Conservation (phyloP, 2,797 vertebrate genomes). For the Poeciliopsis turneri region DNA sequence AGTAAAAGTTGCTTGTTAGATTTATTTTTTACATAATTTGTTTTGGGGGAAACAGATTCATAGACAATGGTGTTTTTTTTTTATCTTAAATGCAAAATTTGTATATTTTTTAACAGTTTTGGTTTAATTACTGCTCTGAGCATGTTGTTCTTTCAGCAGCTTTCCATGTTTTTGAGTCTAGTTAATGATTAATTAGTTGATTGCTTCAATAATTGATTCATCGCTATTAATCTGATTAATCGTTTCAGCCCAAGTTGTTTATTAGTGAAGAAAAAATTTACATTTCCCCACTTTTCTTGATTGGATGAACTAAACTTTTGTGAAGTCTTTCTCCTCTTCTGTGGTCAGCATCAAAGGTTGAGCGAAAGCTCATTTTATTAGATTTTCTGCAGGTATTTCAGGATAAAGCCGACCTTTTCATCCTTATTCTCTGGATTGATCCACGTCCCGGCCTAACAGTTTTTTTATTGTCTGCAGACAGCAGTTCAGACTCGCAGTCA, state of each 20-base stretch:
- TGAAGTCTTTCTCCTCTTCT: background rate
- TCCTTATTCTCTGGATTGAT: slow-evolving; percentile 9
- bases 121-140: too few relatives aligned
- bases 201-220: too few relatives aligned
- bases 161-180: too few relatives aligned
- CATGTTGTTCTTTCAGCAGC: too few relatives aligned
- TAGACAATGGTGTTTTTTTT: too few relatives aligned
- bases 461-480: slow-evolving; percentile 51
- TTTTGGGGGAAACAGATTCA: too few relatives aligned
- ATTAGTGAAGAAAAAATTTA: background rate
- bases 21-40: too few relatives aligned
- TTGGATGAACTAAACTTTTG: background rate
- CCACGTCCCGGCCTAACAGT: slow-evolving; percentile 17
- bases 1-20: too few relatives aligned
- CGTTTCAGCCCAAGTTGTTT: background rate
- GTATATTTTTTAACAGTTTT: too few relatives aligned
- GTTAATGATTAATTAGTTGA: too few relatives aligned
- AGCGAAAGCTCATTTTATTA: background rate
- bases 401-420: slow-evolving; percentile 4
- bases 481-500: slow-evolving; percentile 40
- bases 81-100: too few relatives aligned
- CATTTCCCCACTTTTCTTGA: background rate
- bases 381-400: slow-evolving; percentile 1
- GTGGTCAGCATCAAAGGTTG: background rate
- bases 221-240: too few relatives aligned